phyloP scores from a whole-genome alignment of 2,113 vertebrate species.

The Grus americana region DNA sequence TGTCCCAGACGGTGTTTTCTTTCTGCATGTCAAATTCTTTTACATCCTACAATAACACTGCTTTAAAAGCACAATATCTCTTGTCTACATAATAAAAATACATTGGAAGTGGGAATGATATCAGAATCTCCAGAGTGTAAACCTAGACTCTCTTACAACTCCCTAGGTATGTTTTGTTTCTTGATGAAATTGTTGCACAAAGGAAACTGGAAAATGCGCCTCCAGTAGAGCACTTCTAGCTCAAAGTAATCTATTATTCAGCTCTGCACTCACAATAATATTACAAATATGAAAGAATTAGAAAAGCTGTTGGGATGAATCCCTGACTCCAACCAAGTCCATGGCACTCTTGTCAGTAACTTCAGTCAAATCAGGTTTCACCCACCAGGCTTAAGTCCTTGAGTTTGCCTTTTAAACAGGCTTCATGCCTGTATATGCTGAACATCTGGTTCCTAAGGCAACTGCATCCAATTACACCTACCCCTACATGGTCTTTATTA shows the following conservation, averaged over 20 bases:
- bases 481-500: conserved; percentile 18
- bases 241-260: background rate
- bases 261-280: background rate
- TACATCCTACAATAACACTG: background rate
- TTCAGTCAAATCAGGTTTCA: background rate
- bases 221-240: background rate
- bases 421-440: conserved; percentile 1
- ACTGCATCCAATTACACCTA: conserved; percentile 64
- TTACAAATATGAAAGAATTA: background rate
- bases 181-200: background rate
- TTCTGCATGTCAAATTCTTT: conserved; percentile 1
- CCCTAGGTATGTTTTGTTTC: background rate
- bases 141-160: background rate
- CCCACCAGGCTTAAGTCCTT: background rate
- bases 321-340: background rate
- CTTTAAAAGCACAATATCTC: background rate
- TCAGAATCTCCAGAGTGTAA: background rate
- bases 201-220: background rate
- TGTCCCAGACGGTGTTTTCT: background rate
- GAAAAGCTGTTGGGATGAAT: background rate
- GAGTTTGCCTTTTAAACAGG: conserved; percentile 9
- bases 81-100: background rate
- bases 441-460: conserved; percentile 66
- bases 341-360: background rate
- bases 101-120: background rate